phyloP scores from a whole-genome alignment of 2,113 vertebrate genomes.

The Antigone vipio region DNA sequence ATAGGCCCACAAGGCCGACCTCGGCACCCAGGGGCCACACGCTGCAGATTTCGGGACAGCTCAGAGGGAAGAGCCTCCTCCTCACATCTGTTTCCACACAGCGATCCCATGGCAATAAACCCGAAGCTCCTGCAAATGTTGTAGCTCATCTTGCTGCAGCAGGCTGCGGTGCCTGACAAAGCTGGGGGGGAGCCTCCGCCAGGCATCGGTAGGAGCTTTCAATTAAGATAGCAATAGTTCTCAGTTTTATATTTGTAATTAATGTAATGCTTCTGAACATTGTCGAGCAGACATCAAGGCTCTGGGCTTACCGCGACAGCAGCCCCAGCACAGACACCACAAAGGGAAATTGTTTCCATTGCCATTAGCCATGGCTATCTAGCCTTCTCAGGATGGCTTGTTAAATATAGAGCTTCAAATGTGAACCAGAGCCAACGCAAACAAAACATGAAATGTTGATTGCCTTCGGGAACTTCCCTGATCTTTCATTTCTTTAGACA shows the following conservation, averaged over 20 bases:
- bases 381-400: neutral
- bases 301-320: neutral
- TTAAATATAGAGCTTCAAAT: neutral
- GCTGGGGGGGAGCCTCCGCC: neutral
- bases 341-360: neutral
- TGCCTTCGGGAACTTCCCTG: neutral
- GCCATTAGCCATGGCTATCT: neutral
- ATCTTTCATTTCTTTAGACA: neutral
- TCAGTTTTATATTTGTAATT: neutral
- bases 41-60: neutral
- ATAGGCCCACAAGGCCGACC: neutral
- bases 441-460: neutral
- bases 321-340: neutral
- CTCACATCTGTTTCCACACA: neutral
- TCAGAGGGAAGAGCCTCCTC: neutral
- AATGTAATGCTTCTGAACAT: neutral
- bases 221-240: neutral
- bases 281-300: neutral
- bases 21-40: fast-evolving
- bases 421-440: neutral
- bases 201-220: neutral
- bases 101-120: neutral
- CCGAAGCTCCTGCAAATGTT: neutral
- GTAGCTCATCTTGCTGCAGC: neutral
- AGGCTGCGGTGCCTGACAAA: neutral